Base-by-base conservation (phyloP, 2,888 invertebrate genomes). In the Pyrgus malvae region DNA sequence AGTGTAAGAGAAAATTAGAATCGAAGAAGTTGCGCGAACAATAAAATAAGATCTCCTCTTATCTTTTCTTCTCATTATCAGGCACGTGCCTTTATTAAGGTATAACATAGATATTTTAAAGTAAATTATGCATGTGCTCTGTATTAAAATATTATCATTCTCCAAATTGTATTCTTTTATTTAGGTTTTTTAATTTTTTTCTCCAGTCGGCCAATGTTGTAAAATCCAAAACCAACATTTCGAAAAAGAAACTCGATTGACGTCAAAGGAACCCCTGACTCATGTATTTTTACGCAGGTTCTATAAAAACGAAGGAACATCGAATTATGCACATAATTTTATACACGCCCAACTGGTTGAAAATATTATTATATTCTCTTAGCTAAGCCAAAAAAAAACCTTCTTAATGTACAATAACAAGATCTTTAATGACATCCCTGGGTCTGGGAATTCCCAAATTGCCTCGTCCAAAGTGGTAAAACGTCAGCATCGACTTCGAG, bases 391-490 rank as follows among this genome's bases (percentile, higher is more conserved):
- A 35, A 46, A 25, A 23, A 37, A 11, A 11, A 21, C 21, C 6
- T n/a, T 21, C 21, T n/a, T 11, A 38, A 38, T 6, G 19, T 38
- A 9, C 21, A n/a, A 27, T 29, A 17, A 31, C 31, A 23, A 9
- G 19, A 40, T 41, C 4, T n/a, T 37, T 41, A 41, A 23, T 23
- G 14, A 12, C 48, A 19, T 35, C 35, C 33, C 23, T 11, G 40
- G 11, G 21, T 21, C 19, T 12, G 50, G 50, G 42, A 35, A 16
- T 42, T 44, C 50, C 42, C 42, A 44, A 44, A 42, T 27, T 17
- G 42, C 9, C n/a, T 35, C 12, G 7, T 3, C 21, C 27, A 11
- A 44, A 44, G 21, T 42, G 35, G 50, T 19, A 33, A 19, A 14
- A 33, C 50, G 42, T 50, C 49, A 50, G 12, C 17, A 14, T n/a